Evolutionary conservation across 2,888 invertebrate genomes (phyloP), one percentile per base, ranked within the genome.

Genomic region (Xestia sexstrigata): DNA sequence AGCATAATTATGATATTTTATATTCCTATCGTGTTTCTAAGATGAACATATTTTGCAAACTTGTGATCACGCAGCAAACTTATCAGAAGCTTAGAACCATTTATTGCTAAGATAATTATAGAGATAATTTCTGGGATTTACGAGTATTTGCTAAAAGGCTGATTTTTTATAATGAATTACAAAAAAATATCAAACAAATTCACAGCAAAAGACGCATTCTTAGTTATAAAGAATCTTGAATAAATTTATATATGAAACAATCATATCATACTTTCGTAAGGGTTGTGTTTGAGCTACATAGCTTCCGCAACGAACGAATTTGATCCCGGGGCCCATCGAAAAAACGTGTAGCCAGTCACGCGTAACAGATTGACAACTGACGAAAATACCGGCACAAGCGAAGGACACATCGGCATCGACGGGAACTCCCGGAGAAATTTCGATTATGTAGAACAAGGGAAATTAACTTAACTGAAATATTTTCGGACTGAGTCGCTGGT

Each of bases 291-390:
- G 83, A 86, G 89, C 87, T 88, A 91, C 90, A 91, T 91, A 88
- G 89, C 85, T 90, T 91, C 91, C 92, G 91, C 91, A 91, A 91
- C 88, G 87, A 86, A 87, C 82, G 91, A 93, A 95, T 94, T 94
- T 90, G 92, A 94, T 93, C 91, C 88, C 87, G 87, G 81, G 82
- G 78, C 89, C 82, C 87, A 79, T 85, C 72, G 83, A 84, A 89
- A 89, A 88, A 90, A 91, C 88, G 90, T 85, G 89, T 74, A 85
- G 78, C 87, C 93, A 93, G 91, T 93, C 94, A 94, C 92, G 94
- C 95, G 94, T 91, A 82, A 72, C 90, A 91, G 93, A 96, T 94
- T 95, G 95, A 95, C 95, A 95, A 94, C 93, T 93, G 93, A 90
- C 91, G 90, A 93, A 94, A 93, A 91, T 90, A 90, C 85, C 89